These are phyloP conservation scores for Megaustenia siamemsis DNA, from an alignment of 2,888 invertebrate genomes.

Conservation along the genomic window DNA sequence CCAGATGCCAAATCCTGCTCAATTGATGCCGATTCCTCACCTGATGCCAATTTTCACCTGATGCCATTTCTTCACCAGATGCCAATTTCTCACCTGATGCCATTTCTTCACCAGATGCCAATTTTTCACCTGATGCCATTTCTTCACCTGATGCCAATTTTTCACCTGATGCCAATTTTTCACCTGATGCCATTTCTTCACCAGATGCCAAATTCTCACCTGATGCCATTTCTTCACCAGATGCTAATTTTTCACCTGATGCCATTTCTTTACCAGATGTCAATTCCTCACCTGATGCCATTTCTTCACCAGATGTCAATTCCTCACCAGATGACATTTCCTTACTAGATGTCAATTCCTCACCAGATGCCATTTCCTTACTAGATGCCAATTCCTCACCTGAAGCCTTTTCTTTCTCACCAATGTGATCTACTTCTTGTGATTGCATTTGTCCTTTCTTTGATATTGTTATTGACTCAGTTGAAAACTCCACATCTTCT, in stretches of 20 bases:
- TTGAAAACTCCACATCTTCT: neutral
- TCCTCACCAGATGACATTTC: neutral
- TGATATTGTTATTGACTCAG: neutral
- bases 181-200: neutral
- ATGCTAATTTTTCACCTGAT: neutral
- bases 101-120: neutral
- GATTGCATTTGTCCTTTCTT: neutral
- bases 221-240: neutral
- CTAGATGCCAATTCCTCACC: neutral
- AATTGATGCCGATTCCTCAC: neutral
- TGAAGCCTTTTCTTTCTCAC: neutral
- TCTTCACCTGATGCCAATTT: too few relatives aligned
- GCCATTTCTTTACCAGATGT: too few relatives aligned
- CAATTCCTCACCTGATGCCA: neutral
- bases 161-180: neutral
- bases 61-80: too few relatives aligned
- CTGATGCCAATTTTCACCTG: neutral
- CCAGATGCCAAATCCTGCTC: neutral
- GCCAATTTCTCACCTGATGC: too few relatives aligned
- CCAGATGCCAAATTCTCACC: neutral
- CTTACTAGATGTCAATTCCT: neutral
- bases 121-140: neutral
- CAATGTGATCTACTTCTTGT: neutral
- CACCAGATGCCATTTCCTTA: neutral
- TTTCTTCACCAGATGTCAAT: neutral